These are phyloP conservation scores for Rhopilema esculentum DNA, from an alignment of 30 jellyfish, hydroid and myxozoan genomes.

Conservation along the genomic window DNA sequence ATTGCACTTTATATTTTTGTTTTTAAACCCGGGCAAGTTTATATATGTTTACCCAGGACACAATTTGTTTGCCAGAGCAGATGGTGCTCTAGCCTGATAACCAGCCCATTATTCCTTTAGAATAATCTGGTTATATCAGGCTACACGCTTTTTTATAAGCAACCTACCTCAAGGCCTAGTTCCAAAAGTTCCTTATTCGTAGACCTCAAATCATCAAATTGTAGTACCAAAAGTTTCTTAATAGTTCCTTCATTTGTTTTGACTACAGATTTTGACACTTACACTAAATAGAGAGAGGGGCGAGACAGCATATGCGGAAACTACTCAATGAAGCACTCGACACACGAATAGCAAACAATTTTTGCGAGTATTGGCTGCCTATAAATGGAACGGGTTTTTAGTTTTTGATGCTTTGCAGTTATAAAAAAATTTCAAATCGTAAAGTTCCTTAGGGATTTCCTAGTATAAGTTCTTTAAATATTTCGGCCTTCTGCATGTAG, in stretches of 20 bases:
- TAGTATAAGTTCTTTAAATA: neutral
- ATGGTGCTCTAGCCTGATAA: too few relatives aligned
- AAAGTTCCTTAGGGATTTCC: neutral
- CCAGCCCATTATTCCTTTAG: too few relatives aligned
- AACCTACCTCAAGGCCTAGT: constrained; percentile 2
- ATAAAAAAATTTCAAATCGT: neutral
- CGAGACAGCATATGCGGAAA: neutral
- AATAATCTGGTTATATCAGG: too few relatives aligned
- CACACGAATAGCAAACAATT: neutral
- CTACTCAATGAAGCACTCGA: neutral
- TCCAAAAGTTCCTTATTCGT: constrained; percentile 20
- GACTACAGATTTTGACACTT: neutral
- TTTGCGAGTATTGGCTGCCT: neutral
- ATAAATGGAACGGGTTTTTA: neutral
- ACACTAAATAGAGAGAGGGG: neutral
- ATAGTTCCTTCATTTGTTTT: neutral
- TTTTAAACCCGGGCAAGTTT: too few relatives aligned
- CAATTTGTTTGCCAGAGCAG: too few relatives aligned
- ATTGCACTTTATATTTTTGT: too few relatives aligned
- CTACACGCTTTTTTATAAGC: neutral
- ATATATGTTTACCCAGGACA: too few relatives aligned
- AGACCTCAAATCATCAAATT: constrained; percentile 15
- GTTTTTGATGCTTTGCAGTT: neutral
- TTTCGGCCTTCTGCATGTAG: neutral
- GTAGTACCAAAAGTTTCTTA: neutral